These are phyloP conservation scores for Sebastes hubbsi DNA, from an alignment of 2,797 vertebrate genomes.

Conservation along the genomic window DNA sequence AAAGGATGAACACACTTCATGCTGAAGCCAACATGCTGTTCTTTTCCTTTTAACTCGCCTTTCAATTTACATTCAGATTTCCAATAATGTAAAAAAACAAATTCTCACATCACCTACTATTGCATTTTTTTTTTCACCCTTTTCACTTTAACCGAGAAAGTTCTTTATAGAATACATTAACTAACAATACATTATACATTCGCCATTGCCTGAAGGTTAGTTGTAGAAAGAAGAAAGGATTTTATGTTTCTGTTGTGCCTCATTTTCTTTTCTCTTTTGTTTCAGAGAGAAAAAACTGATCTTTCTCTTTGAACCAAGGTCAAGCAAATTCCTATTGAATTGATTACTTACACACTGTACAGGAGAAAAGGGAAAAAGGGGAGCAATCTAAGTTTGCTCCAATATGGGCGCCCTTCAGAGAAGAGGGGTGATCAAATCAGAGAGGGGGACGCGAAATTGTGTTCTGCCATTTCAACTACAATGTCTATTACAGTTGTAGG, in stretches of 20 bases:
- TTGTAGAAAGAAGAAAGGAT: slow-evolving; percentile 16
- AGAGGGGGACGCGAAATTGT: neutral
- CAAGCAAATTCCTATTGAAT: slow-evolving; percentile 29
- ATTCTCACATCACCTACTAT: neutral
- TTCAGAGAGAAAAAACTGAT: neutral
- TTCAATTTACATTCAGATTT: neutral
- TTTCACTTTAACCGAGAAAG: neutral
- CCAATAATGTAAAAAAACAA: neutral
- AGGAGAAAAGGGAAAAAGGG: neutral
- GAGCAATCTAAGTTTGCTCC: slow-evolving; percentile 7
- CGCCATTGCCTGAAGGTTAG: slow-evolving; percentile 38
- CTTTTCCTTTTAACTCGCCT: neutral
- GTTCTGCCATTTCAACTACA: neutral
- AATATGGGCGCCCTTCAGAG: neutral
- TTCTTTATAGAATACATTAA: slow-evolving; percentile 41
- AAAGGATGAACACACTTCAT: neutral
- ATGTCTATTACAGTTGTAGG: neutral
- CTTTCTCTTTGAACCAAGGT: slow-evolving; percentile 39
- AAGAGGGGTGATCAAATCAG: neutral
- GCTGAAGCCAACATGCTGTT: neutral
- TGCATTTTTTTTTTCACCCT: neutral
- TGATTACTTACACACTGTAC: slow-evolving; percentile 12
- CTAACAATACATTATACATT: slow-evolving; percentile 44
- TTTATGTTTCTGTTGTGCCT: slow-evolving; percentile 9
- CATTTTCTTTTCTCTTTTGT: slow-evolving; percentile 27